A percentile compares a stretch with the other conserved stretches of the same genome.
These are phyloP conservation scores for Geotrypetes seraphini DNA, from an alignment of 2,797 vertebrate species.

Conservation along the genomic window DNA sequence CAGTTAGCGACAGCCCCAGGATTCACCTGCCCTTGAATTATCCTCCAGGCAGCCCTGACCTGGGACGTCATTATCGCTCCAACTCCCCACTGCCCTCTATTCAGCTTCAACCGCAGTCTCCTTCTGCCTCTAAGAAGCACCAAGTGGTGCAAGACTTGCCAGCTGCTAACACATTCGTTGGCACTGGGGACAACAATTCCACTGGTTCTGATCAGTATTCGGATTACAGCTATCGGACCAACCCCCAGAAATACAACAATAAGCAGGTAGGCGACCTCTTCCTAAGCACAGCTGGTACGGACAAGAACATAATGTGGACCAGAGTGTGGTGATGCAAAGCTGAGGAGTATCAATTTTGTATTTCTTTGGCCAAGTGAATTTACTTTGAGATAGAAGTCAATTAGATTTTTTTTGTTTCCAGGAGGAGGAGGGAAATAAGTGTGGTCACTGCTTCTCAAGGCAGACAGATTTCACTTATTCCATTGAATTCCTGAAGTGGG, in stretches of 20 bases:
- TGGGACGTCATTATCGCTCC: slow-evolving; percentile 94
- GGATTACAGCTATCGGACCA: slow-evolving; percentile 99
- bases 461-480: too few species aligned
- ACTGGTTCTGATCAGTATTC: slow-evolving; percentile 98
- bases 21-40: slow-evolving; percentile 95
- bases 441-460: too few species aligned
- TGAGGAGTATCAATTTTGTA: too few species aligned
- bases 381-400: too few species aligned
- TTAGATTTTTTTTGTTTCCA: too few species aligned
- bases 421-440: too few species aligned
- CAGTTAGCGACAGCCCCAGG: slow-evolving; percentile 81
- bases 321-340: slow-evolving; percentile 84
- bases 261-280: slow-evolving; percentile 98
- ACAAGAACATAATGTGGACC: slow-evolving; percentile 79
- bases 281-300: slow-evolving; percentile 68
- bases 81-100: slow-evolving; percentile 94
- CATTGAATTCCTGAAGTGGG: too few species aligned
- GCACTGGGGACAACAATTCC: slow-evolving; percentile 94
- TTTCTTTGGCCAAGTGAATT: too few species aligned
- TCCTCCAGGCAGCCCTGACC: slow-evolving; percentile 85
- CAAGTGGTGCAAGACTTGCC: slow-evolving; percentile 97
- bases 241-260: slow-evolving; percentile 96
- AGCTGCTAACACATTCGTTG: slow-evolving; percentile 95
- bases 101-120: slow-evolving; percentile 92
- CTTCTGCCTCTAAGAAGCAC: slow-evolving; percentile 97